Percentiles rank a stretch among this genome's conserved stretches.
Conservation (phyloP, 2,888 invertebrate genomes). For the Ochropleura plecta region DNA sequence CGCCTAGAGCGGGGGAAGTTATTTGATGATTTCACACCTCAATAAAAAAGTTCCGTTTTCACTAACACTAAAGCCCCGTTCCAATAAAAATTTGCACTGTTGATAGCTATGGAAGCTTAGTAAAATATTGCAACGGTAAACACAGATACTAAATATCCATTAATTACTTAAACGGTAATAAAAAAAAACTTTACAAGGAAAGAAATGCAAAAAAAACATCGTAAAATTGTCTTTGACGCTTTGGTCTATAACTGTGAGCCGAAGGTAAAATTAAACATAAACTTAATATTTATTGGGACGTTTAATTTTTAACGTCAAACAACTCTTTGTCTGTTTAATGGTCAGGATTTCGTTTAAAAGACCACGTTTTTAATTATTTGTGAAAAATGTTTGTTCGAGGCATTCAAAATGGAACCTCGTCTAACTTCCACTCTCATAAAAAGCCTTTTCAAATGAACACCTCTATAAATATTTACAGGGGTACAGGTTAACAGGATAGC, state of each 20-base stretch:
- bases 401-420: constrained; percentile 62
- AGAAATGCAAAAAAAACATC: background rate
- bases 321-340: constrained; percentile 24
- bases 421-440: constrained; percentile 64
- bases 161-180: background rate
- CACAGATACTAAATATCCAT: background rate
- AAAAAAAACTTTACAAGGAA: background rate
- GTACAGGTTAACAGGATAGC: constrained; percentile 63
- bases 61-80: too few relatives aligned
- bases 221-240: background rate
- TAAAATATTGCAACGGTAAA: background rate
- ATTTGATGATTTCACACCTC: too few relatives aligned
- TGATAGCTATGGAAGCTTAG: background rate
- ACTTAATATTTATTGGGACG: constrained; percentile 8
- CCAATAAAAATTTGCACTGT: background rate
- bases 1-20: too few relatives aligned
- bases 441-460: constrained; percentile 67
- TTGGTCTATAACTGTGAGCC: background rate
- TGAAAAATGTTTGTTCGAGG: constrained; percentile 47
- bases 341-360: constrained; percentile 18
- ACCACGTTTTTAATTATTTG: constrained; percentile 53
- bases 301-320: constrained; percentile 5
- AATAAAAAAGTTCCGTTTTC: too few relatives aligned
- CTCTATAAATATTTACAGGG: constrained; percentile 73
- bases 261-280: background rate